Base-by-base conservation (phyloP, 2,888 invertebrate species). In the Baccha elongata region DNA sequence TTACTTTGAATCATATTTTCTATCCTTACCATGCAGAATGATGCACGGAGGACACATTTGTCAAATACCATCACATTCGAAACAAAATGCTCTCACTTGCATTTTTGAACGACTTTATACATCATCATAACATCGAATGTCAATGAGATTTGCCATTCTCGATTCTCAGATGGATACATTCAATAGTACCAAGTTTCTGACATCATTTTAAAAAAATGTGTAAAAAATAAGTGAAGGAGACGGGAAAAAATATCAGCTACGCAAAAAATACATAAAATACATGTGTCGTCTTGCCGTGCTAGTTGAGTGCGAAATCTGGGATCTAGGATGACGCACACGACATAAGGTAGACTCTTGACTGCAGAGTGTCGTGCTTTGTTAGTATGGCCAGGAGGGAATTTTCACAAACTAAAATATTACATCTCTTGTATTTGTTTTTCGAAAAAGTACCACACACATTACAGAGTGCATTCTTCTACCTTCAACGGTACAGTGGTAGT, bases 161-260 rank as follows among this genome's bases (percentile, higher is more conserved):
- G 15, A 62, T 52, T 62, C 72, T 42, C 72, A 62, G 62, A 53
- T 72, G 62, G 72, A 52, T 62, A 62, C 42, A 62, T 52, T 42
- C 52, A 26, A 62, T 72, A 62, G 42, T 40, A 15, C 44, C 37
- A 10, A 40, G 40, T 26, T 58, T 58, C 40, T 15, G 40, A 40
- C 26, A 23, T 42, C 15, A 5, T 26, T 40, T 40, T 58, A 23
- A 23, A 23, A 23, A 23, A 23, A 35, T 3, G 35, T 35, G 1
- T 35, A 11, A 10, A 35, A 23, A 5, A 23, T 3, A 6, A 11
- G n/a, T n/a, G 10, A 35, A 11, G 35, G 35, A 35, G 26, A 40
- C 37, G 23, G 15, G 23, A 23, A 40, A 35, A 15, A 58, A 58
- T 13, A 58, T 19, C 23, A 23, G n/a, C 40, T 42, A 58, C 23